Evolutionary conservation across 2,888 invertebrate genomes (phyloP).

Genomic region (Cetonia aurata): DNA sequence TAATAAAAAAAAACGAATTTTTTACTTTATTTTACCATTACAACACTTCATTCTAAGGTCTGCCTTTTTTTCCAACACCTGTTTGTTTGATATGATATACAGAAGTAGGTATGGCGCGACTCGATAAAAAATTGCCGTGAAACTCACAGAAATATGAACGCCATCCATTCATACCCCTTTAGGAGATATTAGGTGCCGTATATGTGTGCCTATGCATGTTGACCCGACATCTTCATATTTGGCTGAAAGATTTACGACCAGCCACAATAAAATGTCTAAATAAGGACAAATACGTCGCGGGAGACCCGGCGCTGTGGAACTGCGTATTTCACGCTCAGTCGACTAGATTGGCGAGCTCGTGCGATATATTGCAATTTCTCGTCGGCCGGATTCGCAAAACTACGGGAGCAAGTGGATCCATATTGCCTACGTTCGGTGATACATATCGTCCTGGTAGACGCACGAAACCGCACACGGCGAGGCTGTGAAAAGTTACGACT

Average conservation of each 20-base stretch:
- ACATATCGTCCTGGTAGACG: not conserved
- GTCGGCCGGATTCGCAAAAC: constrained; percentile 10
- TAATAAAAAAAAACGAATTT: no score
- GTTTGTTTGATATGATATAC: no score
- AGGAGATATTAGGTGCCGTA: not conserved
- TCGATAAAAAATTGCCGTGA: no score
- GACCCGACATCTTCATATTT: constrained; percentile 7
- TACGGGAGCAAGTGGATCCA: constrained; percentile 1
- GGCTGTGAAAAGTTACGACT: not conserved
- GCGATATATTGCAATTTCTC: constrained; percentile 21
- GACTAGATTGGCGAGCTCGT: constrained; percentile 13
- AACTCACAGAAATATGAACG: no score
- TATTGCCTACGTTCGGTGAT: constrained; percentile 14
- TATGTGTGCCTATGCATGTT: not conserved
- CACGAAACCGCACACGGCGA: not conserved
- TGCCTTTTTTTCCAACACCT: no score
- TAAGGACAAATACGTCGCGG: constrained; percentile 21
- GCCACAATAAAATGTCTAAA: constrained; percentile 17
- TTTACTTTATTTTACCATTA: no score
- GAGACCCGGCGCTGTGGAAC: constrained; percentile 15
- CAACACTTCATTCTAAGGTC: no score
- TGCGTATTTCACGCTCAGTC: constrained; percentile 21
- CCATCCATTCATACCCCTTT: not conserved
- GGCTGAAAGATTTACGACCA: constrained; percentile 14
- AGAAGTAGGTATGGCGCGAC: no score